Conservation (phyloP, 2,797 vertebrate genomes). For the Malacoraja senta region DNA sequence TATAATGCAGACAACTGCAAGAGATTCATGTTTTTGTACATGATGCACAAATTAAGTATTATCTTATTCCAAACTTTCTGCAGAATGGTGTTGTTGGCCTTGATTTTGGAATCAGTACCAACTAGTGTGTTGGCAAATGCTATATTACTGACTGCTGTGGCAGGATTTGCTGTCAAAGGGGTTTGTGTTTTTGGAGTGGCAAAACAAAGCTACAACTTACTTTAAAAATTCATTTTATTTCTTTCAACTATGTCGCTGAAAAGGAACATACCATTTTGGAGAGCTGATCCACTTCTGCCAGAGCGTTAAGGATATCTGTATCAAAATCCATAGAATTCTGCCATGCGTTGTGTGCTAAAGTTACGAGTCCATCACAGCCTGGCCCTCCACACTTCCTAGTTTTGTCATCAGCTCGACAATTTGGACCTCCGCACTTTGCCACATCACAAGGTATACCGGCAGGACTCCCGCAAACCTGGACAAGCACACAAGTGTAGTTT, state of each 20-base stretch:
- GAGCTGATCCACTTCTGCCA: constrained; percentile 87
- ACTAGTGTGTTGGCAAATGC: no score
- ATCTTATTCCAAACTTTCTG: neutral
- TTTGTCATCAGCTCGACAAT: constrained; percentile 67
- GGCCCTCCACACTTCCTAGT: constrained; percentile 72
- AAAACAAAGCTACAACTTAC: neutral
- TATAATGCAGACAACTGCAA: neutral
- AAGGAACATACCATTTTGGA: constrained; percentile 75
- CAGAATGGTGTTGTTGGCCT: neutral
- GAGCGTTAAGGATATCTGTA: constrained; percentile 71
- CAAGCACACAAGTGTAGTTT: neutral
- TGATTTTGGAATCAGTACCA: neutral
- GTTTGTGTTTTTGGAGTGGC: neutral
- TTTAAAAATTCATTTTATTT: neutral
- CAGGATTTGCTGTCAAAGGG: neutral
- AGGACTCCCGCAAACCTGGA: constrained; percentile 76
- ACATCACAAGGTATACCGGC: constrained; percentile 65
- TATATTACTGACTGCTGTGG: neutral
- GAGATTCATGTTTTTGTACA: neutral
- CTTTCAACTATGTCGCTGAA: neutral
- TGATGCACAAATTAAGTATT: no score
- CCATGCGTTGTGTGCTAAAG: constrained; percentile 66
- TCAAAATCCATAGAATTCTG: constrained; percentile 76
- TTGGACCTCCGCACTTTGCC: constrained; percentile 74
- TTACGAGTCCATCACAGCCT: constrained; percentile 71